A percentile compares a stretch with the other conserved stretches of the same genome.
Conservation (phyloP, 1,140 invertebrate genomes). For the Zaprionus gabonicus region DNA sequence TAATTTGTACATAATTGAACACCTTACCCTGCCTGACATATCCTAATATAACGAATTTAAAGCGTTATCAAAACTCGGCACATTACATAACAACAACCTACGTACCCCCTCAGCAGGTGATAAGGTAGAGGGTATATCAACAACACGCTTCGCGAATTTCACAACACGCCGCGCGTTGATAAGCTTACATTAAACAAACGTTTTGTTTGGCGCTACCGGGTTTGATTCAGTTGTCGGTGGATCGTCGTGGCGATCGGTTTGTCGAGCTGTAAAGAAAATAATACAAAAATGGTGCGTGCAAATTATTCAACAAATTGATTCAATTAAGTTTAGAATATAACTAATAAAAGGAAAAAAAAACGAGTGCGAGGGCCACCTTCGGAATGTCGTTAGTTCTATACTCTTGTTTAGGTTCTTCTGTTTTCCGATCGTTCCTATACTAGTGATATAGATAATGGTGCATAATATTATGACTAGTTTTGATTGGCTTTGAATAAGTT, state of each 20-base stretch:
- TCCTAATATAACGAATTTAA: too few species aligned
- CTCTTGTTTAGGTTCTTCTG: too few species aligned
- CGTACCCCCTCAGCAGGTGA: background rate
- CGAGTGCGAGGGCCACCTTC: too few species aligned
- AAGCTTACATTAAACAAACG: background rate
- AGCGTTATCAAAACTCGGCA: background rate
- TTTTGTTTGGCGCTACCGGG: background rate
- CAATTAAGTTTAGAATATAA: background rate
- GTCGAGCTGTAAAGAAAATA: background rate
- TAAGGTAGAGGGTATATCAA: background rate
- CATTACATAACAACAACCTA: background rate
- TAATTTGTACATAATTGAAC: too few species aligned
- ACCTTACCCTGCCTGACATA: too few species aligned
- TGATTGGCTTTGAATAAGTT: too few species aligned
- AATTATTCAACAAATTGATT: background rate
- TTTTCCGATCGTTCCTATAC: too few species aligned
- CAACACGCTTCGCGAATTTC: background rate
- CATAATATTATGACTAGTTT: too few species aligned
- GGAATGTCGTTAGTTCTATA: too few species aligned
- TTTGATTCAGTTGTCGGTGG: background rate
- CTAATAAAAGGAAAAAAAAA: background rate
- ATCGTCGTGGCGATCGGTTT: background rate
- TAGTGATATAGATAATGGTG: too few species aligned
- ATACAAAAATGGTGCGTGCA: background rate
- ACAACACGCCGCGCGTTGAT: background rate